These are phyloP conservation scores for Drosophila ercepeae DNA, from an alignment of 1,140 invertebrate genomes.

Conservation along the genomic window DNA sequence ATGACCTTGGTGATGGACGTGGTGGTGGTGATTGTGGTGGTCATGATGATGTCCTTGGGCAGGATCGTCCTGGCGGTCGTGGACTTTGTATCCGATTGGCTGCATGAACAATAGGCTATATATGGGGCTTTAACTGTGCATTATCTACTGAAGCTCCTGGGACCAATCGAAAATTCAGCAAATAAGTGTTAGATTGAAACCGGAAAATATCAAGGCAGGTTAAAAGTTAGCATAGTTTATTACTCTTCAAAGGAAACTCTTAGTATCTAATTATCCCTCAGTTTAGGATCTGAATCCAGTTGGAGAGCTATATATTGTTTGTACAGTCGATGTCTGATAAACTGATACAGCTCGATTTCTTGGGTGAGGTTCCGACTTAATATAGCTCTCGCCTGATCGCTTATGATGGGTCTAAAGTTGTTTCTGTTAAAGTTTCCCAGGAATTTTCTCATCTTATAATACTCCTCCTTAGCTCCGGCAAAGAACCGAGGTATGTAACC, in stretches of 20 bases:
- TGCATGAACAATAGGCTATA: constrained; percentile 34
- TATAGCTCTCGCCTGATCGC: constrained; percentile 91
- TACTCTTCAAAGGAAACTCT: constrained; percentile 35
- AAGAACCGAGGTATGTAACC: constrained; percentile 93
- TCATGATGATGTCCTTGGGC: constrained; percentile 20
- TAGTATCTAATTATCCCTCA: constrained; percentile 18
- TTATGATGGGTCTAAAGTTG: constrained; percentile 88
- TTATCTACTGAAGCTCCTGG: constrained; percentile 23
- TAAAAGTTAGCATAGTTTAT: constrained; percentile 52
- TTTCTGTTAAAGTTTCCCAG: constrained; percentile 93
- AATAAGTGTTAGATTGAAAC: constrained; percentile 25
- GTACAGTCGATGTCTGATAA: constrained; percentile 92
- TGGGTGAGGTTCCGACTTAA: constrained; percentile 93
- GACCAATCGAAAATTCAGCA: constrained; percentile 23
- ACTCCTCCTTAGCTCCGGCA: constrained; percentile 86
- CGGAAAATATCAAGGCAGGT: constrained; percentile 38
- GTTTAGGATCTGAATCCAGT: constrained; percentile 62
- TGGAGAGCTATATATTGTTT: constrained; percentile 89
- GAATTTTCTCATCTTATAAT: constrained; percentile 86
- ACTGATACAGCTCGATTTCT: constrained; percentile 96
- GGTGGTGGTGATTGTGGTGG: constrained; percentile 45
- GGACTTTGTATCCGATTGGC: constrained; percentile 50
- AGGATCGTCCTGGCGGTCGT: constrained; percentile 32
- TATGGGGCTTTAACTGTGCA: constrained; percentile 20
- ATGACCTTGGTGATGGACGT: constrained; percentile 23